Conservation (phyloP, 2,797 vertebrate genomes). For the Rhinatrema bivittatum region DNA sequence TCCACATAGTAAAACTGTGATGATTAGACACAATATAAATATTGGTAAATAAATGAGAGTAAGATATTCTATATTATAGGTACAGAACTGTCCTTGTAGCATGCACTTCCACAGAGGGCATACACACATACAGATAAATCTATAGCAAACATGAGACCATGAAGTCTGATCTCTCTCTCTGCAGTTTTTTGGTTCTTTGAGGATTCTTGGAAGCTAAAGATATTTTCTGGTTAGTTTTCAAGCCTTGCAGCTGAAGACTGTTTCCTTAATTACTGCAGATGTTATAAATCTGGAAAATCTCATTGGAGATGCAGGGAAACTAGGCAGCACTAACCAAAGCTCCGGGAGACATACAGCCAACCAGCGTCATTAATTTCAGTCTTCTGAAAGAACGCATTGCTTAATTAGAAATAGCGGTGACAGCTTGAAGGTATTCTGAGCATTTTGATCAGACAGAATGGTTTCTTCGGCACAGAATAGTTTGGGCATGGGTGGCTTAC, state of each 20-base stretch:
- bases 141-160: too few relatives aligned
- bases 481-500: too few relatives aligned
- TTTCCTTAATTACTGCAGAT: conserved; percentile 55
- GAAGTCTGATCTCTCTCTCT: not conserved
- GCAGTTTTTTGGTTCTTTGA: not conserved
- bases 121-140: too few relatives aligned
- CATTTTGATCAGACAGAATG: not conserved
- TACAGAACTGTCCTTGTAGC: too few relatives aligned
- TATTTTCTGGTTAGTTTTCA: conserved; percentile 27
- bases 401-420: conserved; percentile 4
- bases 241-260: conserved; percentile 10
- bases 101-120: too few relatives aligned
- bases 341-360: conserved; percentile 42
- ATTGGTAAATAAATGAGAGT: too few relatives aligned
- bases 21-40: too few relatives aligned
- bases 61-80: too few relatives aligned
- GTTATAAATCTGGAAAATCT: conserved; percentile 54
- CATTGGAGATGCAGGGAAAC: conserved; percentile 33
- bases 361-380: conserved; percentile 22
- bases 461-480: not conserved
- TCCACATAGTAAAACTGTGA: too few relatives aligned
- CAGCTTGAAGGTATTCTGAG: conserved; percentile 3
- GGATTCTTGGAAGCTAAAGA: too few relatives aligned
- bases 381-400: conserved; percentile 15
- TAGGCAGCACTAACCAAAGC: conserved; percentile 26